Conservation (phyloP, 2,888 invertebrate genomes). For the Eupithecia pulchellata region DNA sequence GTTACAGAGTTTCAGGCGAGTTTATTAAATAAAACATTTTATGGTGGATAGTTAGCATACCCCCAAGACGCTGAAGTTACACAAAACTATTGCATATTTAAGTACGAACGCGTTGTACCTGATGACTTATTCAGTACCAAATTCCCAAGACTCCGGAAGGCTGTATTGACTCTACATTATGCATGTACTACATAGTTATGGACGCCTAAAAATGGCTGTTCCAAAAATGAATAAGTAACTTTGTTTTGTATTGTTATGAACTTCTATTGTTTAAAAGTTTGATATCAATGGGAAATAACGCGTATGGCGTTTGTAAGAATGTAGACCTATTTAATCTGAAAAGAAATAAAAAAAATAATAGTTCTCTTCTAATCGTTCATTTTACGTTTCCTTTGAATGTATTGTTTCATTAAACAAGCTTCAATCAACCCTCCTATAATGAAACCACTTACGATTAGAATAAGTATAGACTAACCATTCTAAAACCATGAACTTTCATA, state of each 20-base stretch:
- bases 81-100: constrained; percentile 84
- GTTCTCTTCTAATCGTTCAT: neutral
- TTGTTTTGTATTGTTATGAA: constrained; percentile 30
- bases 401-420: neutral
- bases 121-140: constrained; percentile 80
- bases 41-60: constrained; percentile 70
- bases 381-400: neutral
- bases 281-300: neutral
- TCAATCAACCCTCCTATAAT: neutral
- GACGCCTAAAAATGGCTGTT: constrained; percentile 41
- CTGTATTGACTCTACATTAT: constrained; percentile 77
- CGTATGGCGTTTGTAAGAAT: neutral
- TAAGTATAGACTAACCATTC: neutral
- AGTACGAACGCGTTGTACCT: constrained; percentile 72
- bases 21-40: constrained; percentile 82
- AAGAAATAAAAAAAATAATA: neutral
- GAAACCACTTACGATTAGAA: neutral
- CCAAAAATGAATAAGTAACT: constrained; percentile 31
- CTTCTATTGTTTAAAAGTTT: constrained; percentile 16
- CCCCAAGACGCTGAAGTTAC: constrained; percentile 78
- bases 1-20: constrained; percentile 57
- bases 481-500: neutral
- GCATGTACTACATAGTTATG: constrained; percentile 63
- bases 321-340: neutral
- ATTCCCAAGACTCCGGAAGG: constrained; percentile 74